Percentiles rank a stretch among this genome's conserved stretches.
Conservation (phyloP, 2,113 vertebrate species). For the Limnothrissa miodon region DNA sequence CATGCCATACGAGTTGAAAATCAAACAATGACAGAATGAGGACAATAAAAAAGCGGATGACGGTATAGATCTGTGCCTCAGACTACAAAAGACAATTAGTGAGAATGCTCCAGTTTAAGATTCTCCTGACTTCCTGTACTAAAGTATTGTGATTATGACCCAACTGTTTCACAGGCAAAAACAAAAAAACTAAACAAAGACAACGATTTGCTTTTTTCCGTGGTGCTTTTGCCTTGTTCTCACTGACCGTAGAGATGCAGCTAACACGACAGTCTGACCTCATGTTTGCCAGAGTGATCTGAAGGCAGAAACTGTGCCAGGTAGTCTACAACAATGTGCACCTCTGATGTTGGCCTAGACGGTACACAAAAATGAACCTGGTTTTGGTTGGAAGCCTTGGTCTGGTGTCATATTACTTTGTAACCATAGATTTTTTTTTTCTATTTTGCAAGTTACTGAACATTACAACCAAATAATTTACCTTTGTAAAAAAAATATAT, state of each 20-base stretch:
- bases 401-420: not conserved
- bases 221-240: not conserved
- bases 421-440: too few relatives aligned
- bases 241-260: not conserved
- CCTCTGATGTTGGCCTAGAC: not conserved
- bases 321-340: not conserved
- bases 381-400: not conserved
- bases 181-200: not conserved
- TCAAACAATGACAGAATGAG: not conserved
- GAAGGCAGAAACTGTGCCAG: not conserved
- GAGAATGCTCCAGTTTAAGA: not conserved
- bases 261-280: not conserved
- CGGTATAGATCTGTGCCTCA: not conserved
- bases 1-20: not conserved
- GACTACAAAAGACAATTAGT: not conserved
- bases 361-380: not conserved
- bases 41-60: not conserved
- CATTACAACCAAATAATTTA: too few relatives aligned
- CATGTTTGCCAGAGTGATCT: not conserved
- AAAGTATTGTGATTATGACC: not conserved
- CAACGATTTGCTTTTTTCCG: not conserved
- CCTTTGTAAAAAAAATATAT: too few relatives aligned
- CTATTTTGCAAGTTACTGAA: too few relatives aligned
- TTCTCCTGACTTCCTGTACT: not conserved
- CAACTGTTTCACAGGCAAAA: not conserved